Base-by-base conservation (phyloP, 1,140 invertebrate species). In the Drosophila sulfurigaster region DNA sequence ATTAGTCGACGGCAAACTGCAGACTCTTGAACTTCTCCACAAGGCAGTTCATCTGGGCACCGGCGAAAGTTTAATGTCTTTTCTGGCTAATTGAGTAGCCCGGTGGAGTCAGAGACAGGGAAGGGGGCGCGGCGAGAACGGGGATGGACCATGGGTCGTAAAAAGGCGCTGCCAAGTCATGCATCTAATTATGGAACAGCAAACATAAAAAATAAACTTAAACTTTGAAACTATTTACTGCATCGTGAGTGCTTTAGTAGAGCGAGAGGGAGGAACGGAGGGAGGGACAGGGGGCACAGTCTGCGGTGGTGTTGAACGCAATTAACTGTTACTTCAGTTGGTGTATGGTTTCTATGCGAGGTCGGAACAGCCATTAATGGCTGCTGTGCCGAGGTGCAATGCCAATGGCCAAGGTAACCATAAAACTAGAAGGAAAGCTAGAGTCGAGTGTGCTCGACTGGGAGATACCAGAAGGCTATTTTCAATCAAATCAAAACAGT, bases 11-110 rank as follows among this genome's bases (percentile, higher is more conserved):
- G 54, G 72, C 41, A 43, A 41, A n/a, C 59, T 57, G 64, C 56
- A 76, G 79, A 69, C 75, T 63, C 69, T 78, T 68, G 70, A 81
- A 72, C 70, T 75, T 46, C 58, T 65, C 30, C 30, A 65, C 30
- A 16, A 51, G 45, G 54, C 57, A 68, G 65, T 60, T 70, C 65
- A 60, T 62, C 49, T 52, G 38, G 73, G 63, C 63, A 66, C 11
- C 63, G 77, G 76, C 85, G 74, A 88, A 89, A 89, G 85, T 83
- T 88, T 88, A 85, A 88, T 88, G 83, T 88, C 81, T 88, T 88
- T 88, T 88, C 83, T 73, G 85, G 85, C 83, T 88, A 88, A 88
- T 88, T 88, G 85, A 88, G 85, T 88, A 74, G 81, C 82, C 70
- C 54, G 30, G 32, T 7, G 25, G 45, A 54, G 28, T 5, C 41